Percentiles rank a stretch among this genome's conserved stretches.
phyloP scores from a whole-genome alignment of 1,140 invertebrate species.

The Microvelia longipes region DNA sequence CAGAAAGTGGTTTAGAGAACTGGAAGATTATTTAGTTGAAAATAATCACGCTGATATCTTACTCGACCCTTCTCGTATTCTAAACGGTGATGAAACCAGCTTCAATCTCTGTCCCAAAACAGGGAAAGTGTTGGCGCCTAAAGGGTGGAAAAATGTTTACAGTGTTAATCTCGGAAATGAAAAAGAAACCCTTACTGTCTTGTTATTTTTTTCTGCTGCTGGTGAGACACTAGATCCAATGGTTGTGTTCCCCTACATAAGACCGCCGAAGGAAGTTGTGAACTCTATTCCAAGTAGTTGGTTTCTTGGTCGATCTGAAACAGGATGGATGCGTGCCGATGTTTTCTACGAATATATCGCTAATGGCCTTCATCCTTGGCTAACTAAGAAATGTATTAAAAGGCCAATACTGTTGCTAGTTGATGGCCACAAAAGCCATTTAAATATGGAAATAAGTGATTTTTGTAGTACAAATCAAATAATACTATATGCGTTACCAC shows the following conservation, averaged over 20 bases:
- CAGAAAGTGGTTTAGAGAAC: slow-evolving; percentile 24
- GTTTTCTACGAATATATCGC: slow-evolving; percentile 16
- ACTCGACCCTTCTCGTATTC: slow-evolving; percentile 14
- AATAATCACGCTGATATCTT: slow-evolving; percentile 15
- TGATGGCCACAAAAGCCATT: slow-evolving; percentile 30
- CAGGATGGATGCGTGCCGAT: slow-evolving; percentile 18
- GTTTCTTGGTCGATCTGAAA: slow-evolving; percentile 26
- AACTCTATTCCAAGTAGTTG: slow-evolving; percentile 23
- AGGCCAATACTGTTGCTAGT: slow-evolving; percentile 29
- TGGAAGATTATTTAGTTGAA: slow-evolving; percentile 22
- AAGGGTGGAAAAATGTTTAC: slow-evolving; percentile 16
- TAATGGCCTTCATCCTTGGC: slow-evolving; percentile 16
- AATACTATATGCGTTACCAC: slow-evolving; percentile 28
- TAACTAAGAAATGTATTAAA: slow-evolving; percentile 15
- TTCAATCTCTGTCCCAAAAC: slow-evolving; percentile 16
- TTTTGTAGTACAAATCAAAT: slow-evolving; percentile 31
- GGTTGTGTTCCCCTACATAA: slow-evolving; percentile 26
- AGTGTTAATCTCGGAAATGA: background rate
- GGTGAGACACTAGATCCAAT: slow-evolving; percentile 12
- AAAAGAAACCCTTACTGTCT: slow-evolving; percentile 17
- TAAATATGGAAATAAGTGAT: slow-evolving; percentile 26
- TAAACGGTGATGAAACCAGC: slow-evolving; percentile 19
- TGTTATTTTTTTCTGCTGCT: slow-evolving; percentile 12
- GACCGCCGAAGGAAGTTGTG: slow-evolving; percentile 23
- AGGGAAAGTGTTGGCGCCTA: slow-evolving; percentile 11